Evolutionary conservation across 2,888 invertebrate species (phyloP).

Genomic region (Anoplius nigerrimus): DNA sequence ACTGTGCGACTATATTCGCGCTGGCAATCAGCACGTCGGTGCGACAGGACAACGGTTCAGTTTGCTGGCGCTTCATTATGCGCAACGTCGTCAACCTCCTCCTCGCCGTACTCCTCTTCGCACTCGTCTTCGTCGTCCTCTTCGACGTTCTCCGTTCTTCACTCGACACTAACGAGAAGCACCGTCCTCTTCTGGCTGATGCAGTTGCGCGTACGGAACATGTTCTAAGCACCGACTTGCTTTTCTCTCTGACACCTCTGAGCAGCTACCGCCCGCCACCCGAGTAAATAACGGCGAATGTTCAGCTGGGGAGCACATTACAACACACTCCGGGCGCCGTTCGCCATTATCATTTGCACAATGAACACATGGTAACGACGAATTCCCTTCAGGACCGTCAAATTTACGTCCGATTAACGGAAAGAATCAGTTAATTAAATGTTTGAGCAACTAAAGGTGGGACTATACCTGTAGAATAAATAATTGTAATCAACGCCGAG

Average conservation of each 20-base stretch:
- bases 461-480: too few species aligned
- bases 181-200: conserved; percentile 17
- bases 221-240: conserved; percentile 20
- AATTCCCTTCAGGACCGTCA: too few species aligned
- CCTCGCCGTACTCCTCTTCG: conserved; percentile 24
- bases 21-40: conserved; percentile 65
- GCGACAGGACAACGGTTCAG: conserved; percentile 61
- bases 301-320: conserved; percentile 10
- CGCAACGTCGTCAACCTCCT: conserved; percentile 35
- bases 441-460: too few species aligned
- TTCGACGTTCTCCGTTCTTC: not conserved
- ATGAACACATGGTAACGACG: too few species aligned
- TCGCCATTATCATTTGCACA: conserved; percentile 13
- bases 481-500: too few species aligned
- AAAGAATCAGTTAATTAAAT: too few species aligned
- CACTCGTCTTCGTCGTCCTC: conserved; percentile 11
- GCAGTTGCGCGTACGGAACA: conserved; percentile 35
- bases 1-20: conserved; percentile 67
- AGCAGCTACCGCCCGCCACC: conserved; percentile 19
- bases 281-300: conserved; percentile 32
- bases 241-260: conserved; percentile 9
- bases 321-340: conserved; percentile 1
- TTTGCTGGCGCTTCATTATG: conserved; percentile 53
- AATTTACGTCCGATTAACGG: too few species aligned
- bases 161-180: conserved; percentile 47